Conservation (phyloP, 92 coral and sea anemone genomes). For the Porites evermanni region DNA sequence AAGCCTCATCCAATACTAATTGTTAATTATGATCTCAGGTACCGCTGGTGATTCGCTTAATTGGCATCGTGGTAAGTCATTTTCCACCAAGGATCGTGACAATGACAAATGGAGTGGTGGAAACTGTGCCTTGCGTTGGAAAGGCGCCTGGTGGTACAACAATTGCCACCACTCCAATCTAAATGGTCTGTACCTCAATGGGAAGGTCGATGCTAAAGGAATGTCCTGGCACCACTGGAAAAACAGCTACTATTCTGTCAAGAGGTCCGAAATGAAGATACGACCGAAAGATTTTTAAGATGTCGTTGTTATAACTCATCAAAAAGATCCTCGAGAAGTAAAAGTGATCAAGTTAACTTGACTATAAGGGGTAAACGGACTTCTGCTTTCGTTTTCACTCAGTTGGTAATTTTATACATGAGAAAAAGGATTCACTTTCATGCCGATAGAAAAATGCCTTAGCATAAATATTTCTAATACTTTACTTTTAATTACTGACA, state of each 20-base stretch:
- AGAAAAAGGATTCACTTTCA: not conserved
- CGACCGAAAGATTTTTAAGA: not conserved
- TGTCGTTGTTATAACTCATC: not conserved
- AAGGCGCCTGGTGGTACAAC: conserved; percentile 55
- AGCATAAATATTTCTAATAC: too few relatives aligned
- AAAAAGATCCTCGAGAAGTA: too few relatives aligned
- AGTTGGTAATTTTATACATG: not conserved
- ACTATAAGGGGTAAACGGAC: not conserved
- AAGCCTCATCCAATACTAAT: too few relatives aligned
- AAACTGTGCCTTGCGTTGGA: conserved; percentile 7
- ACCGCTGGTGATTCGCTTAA: conserved; percentile 10
- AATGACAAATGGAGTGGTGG: not conserved
- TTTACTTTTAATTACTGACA: not conserved
- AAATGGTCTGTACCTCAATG: conserved; percentile 37
- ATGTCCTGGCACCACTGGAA: not conserved
- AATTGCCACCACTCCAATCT: conserved; percentile 14
- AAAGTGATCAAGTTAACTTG: not conserved
- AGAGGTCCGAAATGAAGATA: not conserved
- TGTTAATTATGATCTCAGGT: not conserved
- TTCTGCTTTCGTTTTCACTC: not conserved
- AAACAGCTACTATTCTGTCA: not conserved
- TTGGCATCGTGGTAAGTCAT: not conserved
- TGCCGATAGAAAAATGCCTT: too few relatives aligned
- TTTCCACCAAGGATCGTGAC: conserved; percentile 34
- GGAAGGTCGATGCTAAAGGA: not conserved